Percentiles rank a stretch among this genome's conserved stretches.
Conservation (phyloP, 2,888 invertebrate genomes). For the Netelia melanura region DNA sequence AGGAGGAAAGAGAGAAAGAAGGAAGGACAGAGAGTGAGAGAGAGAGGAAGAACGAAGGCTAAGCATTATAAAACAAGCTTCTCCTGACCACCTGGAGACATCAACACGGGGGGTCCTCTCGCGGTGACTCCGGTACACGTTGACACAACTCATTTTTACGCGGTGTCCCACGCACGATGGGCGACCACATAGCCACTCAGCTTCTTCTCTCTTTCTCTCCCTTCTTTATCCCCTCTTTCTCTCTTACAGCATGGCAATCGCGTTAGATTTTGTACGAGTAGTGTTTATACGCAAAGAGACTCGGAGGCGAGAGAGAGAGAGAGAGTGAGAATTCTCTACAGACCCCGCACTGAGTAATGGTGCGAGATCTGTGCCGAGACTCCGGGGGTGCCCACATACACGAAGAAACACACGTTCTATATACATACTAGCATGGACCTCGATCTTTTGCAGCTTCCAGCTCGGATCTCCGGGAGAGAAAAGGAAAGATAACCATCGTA, state of each 20-base stretch:
- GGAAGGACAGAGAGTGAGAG: slow-evolving; percentile 27
- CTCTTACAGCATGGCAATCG: slow-evolving; percentile 13
- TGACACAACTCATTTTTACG: slow-evolving; percentile 84
- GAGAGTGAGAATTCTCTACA: slow-evolving; percentile 26
- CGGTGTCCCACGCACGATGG: slow-evolving; percentile 82
- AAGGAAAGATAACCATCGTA: slow-evolving; percentile 59
- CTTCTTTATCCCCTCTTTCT: slow-evolving; percentile 54
- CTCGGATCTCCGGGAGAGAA: slow-evolving; percentile 32
- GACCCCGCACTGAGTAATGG: slow-evolving; percentile 79
- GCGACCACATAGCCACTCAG: slow-evolving; percentile 75
- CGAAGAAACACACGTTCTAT: slow-evolving; percentile 66
- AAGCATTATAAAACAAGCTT: slow-evolving; percentile 78
- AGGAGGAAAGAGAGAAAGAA: slow-evolving; percentile 12
- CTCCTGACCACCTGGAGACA: slow-evolving; percentile 79
- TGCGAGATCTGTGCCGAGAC: slow-evolving; percentile 80
- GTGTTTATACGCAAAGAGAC: slow-evolving; percentile 61
- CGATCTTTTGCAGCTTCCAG: slow-evolving; percentile 15
- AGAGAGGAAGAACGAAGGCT: slow-evolving; percentile 36
- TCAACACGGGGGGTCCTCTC: slow-evolving; percentile 76
- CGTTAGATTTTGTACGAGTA: slow-evolving; percentile 30
- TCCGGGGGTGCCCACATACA: slow-evolving; percentile 69
- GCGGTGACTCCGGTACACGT: slow-evolving; percentile 73
- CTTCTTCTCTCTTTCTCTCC: slow-evolving; percentile 38
- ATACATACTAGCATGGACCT: slow-evolving; percentile 64
- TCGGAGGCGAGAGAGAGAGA: slow-evolving; percentile 6